These are phyloP conservation scores for Mechanitis messenoides DNA, from an alignment of 2,888 invertebrate species.

Conservation along the genomic window DNA sequence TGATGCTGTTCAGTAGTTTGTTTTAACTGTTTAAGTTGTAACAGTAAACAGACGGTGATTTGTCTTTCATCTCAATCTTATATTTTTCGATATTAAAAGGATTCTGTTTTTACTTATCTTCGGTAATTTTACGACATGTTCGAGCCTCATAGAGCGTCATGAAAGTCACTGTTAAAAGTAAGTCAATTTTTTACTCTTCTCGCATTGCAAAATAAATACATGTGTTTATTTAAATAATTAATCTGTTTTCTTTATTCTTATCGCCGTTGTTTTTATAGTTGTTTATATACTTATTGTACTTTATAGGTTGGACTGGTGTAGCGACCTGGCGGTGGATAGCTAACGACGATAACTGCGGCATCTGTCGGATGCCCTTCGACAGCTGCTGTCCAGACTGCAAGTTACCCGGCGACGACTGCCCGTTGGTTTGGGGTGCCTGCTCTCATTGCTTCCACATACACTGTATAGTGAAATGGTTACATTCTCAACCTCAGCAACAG, in stretches of 20 bases:
- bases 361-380: slow-evolving; percentile 99
- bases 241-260: no score
- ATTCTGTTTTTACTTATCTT: neutral
- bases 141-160: slow-evolving; percentile 43
- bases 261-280: no score
- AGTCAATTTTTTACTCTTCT: slow-evolving; percentile 32
- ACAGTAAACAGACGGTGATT: no score
- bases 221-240: no score
- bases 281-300: no score
- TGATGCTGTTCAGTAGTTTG: no score
- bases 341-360: slow-evolving; percentile 99
- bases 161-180: slow-evolving; percentile 81
- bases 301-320: slow-evolving; percentile 92
- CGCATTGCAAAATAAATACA: no score
- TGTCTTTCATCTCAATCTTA: neutral
- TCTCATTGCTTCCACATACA: slow-evolving; percentile 99
- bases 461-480: slow-evolving; percentile 99
- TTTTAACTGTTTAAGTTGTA: no score
- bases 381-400: slow-evolving; percentile 99
- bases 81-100: neutral
- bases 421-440: slow-evolving; percentile 98
- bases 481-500: slow-evolving; percentile 92
- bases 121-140: slow-evolving; percentile 12
- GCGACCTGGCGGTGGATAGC: slow-evolving; percentile 99
- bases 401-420: slow-evolving; percentile 98